Base-by-base conservation (phyloP, 2,113 vertebrate species). In the Myxocyprinus asiaticus region DNA sequence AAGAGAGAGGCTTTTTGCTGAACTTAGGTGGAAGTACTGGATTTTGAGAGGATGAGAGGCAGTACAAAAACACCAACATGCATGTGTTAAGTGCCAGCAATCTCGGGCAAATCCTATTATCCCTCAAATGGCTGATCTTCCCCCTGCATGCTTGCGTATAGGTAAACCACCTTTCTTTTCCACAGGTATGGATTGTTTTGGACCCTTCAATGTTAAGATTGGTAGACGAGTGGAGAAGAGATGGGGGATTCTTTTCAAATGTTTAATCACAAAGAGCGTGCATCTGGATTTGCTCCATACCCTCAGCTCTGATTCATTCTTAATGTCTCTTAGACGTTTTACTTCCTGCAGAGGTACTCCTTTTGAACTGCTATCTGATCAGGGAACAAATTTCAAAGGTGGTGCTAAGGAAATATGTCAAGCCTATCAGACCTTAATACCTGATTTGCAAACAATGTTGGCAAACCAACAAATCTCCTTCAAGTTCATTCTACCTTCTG, bases 81-180 rank as follows among this genome's bases (percentile, higher is more conserved):
- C 55, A 33, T 33, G 66, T n/a, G 6, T 66, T 22, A 66, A 78
- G 4, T 78, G 76, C n/a, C n/a, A n/a, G n/a, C 61, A 33, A 33
- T 33, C 22, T 33, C 3, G 7, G n/a, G 15, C 58, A 1, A 6
- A 17, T 6, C 58, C n/a, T 4, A 7, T 59, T 3, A 7, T 59
- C 17, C 58, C 58, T 59, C 58, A 4, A 7, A 59, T 17, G n/a
- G 15, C 58, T 15, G 58, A 59, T n/a, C 58, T 59, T 15, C 7
- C 58, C 58, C 58, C 58, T 17, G 15, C 15, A 6, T 7, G 0
- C n/a, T 15, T 59, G 7, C 3, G n/a, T 8, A 7, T 59, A 14
- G 14, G 17, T 1, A 8, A 15, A 14, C n/a, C 56, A 7, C 4
- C 56, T 7, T 59, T 59, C 56, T 59, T 59, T 4, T 59, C 56